Percentiles rank a stretch among this genome's conserved stretches.
These are phyloP conservation scores for Pharmacophagus antenor DNA, from an alignment of 2,888 invertebrate genomes.

Conservation along the genomic window DNA sequence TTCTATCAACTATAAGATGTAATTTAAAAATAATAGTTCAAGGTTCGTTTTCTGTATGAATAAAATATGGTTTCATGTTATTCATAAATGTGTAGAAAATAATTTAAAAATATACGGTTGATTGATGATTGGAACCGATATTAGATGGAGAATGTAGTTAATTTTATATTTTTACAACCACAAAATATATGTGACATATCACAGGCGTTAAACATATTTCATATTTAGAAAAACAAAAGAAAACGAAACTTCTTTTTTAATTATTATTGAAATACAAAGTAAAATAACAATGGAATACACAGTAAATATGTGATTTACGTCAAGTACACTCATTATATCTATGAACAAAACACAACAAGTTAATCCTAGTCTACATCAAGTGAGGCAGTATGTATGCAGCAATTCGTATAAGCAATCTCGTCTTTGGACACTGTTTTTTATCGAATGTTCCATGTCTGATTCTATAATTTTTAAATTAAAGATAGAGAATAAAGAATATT, in stretches of 20 bases:
- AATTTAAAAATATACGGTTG: no score
- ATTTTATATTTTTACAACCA: background rate
- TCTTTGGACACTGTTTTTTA: background rate
- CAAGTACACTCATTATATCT: slow-evolving; percentile 9
- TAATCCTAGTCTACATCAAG: slow-evolving; percentile 1
- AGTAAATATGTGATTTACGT: background rate
- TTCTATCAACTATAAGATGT: no score
- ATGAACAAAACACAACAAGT: slow-evolving; percentile 5
- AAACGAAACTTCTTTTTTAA: slow-evolving; percentile 26
- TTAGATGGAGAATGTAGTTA: background rate
- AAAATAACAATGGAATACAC: slow-evolving; percentile 19
- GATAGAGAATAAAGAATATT: background rate
- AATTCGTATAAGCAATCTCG: background rate
- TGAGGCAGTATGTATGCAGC: background rate
- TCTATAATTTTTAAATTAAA: background rate
- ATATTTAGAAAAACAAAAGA: slow-evolving; percentile 1
- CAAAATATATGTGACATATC: slow-evolving; percentile 44
- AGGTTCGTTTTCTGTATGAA: no score
- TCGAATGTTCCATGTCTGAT: background rate
- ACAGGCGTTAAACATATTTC: slow-evolving; percentile 42
- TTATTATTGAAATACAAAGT: slow-evolving; percentile 8
- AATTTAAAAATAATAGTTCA: no score
- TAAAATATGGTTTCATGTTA: no score
- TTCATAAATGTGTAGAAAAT: no score
- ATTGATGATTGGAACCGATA: no score